A percentile compares a stretch with the other conserved stretches of the same genome.
These are phyloP conservation scores for Calliscelio sp. DNA, from an alignment of 2,888 invertebrate species.

Conservation along the genomic window DNA sequence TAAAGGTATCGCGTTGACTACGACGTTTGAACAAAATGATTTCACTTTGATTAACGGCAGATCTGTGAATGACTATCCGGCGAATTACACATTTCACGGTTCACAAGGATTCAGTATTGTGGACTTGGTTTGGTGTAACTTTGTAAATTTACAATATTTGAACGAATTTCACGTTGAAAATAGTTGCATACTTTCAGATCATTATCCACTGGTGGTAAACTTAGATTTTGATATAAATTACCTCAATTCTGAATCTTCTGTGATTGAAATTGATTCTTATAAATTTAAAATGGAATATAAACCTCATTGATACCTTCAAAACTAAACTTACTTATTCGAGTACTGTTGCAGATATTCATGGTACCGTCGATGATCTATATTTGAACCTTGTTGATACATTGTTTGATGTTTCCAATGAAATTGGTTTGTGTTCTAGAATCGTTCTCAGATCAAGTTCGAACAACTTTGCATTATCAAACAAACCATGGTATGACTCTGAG, in stretches of 20 bases:
- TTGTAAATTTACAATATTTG: neutral
- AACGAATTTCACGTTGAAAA: neutral
- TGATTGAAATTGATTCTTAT: too few relatives aligned
- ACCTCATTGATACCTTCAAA: neutral
- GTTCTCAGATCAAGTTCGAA: neutral
- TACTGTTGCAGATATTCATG: neutral
- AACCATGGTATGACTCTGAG: slow-evolving; percentile 9
- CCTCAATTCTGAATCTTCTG: too few relatives aligned
- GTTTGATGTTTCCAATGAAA: neutral
- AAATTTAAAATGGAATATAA: neutral
- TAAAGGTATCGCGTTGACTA: too few relatives aligned
- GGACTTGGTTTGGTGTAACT: slow-evolving; percentile 19
- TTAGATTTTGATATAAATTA: too few relatives aligned
- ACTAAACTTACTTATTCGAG: neutral
- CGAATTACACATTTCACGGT: neutral
- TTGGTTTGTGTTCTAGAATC: neutral
- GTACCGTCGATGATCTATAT: neutral
- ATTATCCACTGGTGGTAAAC: neutral
- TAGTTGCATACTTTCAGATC: slow-evolving; percentile 14
- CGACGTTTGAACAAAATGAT: neutral
- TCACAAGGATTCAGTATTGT: slow-evolving; percentile 13
- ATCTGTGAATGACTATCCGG: neutral
- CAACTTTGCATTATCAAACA: neutral
- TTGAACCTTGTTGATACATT: neutral
- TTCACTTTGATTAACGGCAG: neutral